Base-by-base conservation (phyloP, 2,888 invertebrate species). In the Tetheella fluctuosa region DNA sequence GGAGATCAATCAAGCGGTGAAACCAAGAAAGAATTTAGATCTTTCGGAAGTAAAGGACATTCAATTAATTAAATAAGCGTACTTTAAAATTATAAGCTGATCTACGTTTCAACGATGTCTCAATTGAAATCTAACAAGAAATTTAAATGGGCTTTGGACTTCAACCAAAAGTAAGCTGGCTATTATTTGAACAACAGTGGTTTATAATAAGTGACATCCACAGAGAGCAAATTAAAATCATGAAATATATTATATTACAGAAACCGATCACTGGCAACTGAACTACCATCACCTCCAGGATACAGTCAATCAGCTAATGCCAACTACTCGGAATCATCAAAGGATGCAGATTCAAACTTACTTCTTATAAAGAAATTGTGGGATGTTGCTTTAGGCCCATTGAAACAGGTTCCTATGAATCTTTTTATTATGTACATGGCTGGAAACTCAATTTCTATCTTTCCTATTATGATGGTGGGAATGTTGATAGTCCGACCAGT, bases 401-500 rank as follows among this genome's bases (percentile, higher is more conserved):
- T 99, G 37, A 99, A 99, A 87, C 99, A 98, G 93, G 97, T 97
- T 70, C 99, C 99, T 0, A 99, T 99, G 99, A 99, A 99, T 89
- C 94, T 99, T 65, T 98, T 99, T 86, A 98, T 99, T 64, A 99
- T 99, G 98, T 99, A 99, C 90, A 99, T 99, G 99, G 98, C 99
- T 59, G 99, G 99, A 20, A 99, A 98, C 87, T 98, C 99, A 0
- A 99, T 99, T 78, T 99, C 99, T 0, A 99, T 99, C 77, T 99
- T 99, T 80, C 99, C 99, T 0, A 99, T 99, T 56, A 99, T 99
- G 99, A 99, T 99, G 99, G 99, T 99, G 10, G 99, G 99, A 53
- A 99, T 99, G 99, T 95, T 99, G 91, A 96, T 99, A 76, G 97
- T 99, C 78, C 94, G 99, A 65, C 99, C 99, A 2, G 95, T 99